Conservation (phyloP, 1,140 invertebrate genomes). For the Babylonia areolata region DNA sequence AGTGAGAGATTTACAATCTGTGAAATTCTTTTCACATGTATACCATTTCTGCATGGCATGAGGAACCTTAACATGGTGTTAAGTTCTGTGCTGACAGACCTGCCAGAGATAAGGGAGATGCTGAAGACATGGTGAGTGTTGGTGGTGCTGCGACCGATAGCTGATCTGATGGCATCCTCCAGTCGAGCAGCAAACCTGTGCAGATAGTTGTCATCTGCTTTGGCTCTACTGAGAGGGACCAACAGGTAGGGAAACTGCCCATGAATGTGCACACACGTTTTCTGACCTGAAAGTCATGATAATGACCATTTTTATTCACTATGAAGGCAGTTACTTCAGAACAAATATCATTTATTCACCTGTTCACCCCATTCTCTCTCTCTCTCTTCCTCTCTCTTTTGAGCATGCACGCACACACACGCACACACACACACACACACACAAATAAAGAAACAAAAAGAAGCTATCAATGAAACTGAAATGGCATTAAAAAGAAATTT, state of each 20-base stretch:
- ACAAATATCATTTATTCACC: not conserved
- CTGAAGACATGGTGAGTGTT: not conserved
- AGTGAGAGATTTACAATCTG: no score
- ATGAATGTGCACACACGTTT: not conserved
- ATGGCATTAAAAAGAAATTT: no score
- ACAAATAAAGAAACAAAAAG: no score
- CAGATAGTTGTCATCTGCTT: not conserved
- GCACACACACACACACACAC: no score
- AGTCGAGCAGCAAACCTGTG: not conserved
- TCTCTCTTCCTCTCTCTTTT: no score
- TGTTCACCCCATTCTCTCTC: no score
- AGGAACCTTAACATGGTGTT: no score
- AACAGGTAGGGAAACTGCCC: not conserved
- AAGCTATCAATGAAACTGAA: no score
- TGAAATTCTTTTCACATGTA: no score
- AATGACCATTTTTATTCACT: not conserved
- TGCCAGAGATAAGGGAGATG: not conserved
- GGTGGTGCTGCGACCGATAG: not conserved
- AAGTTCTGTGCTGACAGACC: not conserved
- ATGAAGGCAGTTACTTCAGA: not conserved
- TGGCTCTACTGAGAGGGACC: not conserved
- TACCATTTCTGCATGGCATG: no score
- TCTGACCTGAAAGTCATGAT: not conserved
- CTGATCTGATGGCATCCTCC: not conserved
- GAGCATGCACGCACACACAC: no score